Conservation (phyloP, 2,113 vertebrate species). For the Hemiscyllium ocellatum region DNA sequence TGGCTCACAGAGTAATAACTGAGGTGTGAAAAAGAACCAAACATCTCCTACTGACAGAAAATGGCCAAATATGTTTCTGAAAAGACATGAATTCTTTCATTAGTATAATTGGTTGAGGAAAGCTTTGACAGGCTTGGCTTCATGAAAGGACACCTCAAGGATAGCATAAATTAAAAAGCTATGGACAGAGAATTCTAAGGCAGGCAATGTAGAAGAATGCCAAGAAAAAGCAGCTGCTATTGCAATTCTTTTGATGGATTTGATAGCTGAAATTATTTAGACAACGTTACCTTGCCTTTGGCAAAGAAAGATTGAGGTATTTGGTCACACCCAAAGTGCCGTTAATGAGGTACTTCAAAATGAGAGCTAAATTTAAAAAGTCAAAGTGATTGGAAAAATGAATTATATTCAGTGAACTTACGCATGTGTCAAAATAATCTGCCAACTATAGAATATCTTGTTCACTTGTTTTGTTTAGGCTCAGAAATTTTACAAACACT, state of each 20-base stretch:
- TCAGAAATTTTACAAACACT: not conserved
- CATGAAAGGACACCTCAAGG: not conserved
- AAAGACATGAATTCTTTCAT: not conserved
- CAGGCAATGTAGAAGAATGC: not conserved
- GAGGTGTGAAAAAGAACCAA: not conserved
- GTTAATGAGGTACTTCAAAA: not conserved
- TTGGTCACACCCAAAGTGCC: not conserved
- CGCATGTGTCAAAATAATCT: not conserved
- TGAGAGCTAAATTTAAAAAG: not conserved
- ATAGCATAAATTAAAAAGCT: slow-evolving; percentile 8
- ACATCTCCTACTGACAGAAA: not conserved
- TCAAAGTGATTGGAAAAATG: not conserved
- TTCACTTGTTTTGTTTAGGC: not conserved
- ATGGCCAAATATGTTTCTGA: not conserved
- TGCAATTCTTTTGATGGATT: not conserved
- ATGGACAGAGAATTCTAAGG: not conserved
- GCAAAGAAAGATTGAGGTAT: not conserved
- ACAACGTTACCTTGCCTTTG: not conserved
- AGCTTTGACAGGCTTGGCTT: not conserved
- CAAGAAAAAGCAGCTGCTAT: not conserved
- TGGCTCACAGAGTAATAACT: not conserved
- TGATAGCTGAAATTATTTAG: not conserved
- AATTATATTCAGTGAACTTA: not conserved
- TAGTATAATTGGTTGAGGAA: not conserved
- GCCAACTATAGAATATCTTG: not conserved